phyloP scores from a whole-genome alignment of 2,888 invertebrate genomes.

The Seira sanloemensis region DNA sequence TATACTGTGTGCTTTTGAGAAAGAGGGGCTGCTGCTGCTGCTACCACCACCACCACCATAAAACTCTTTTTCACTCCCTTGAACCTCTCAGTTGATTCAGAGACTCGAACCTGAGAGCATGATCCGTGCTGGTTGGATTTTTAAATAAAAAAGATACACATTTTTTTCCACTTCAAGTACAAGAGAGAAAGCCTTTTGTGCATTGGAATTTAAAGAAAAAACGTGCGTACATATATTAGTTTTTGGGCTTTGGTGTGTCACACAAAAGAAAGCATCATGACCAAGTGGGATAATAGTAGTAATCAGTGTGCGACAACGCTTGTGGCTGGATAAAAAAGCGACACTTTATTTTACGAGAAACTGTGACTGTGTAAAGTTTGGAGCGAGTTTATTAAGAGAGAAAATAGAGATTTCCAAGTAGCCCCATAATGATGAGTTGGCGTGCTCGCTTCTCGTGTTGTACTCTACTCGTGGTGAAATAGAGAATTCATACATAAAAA shows the following conservation, averaged over 20 bases:
- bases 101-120: conserved; percentile 46
- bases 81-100: conserved; percentile 61
- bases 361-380: not conserved
- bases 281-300: not conserved
- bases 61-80: conserved; percentile 61
- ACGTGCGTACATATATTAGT: not conserved
- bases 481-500: not conserved
- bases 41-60: conserved; percentile 24
- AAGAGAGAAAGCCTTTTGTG: conserved; percentile 9
- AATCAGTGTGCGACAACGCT: too few species aligned
- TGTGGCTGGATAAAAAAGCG: conserved; percentile 2
- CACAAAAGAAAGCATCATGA: not conserved
- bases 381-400: not conserved
- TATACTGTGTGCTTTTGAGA: too few species aligned
- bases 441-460: conserved; percentile 38
- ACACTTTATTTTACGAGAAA: too few species aligned
- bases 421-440: conserved; percentile 48
- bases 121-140: conserved; percentile 21
- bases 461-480: conserved; percentile 16
- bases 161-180: not conserved
- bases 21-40: not conserved
- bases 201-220: not conserved
- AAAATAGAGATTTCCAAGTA: not conserved
- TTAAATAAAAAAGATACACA: conserved; percentile 17
- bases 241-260: not conserved